phyloP scores from a whole-genome alignment of 1,140 invertebrate species.

The Tribolium madens region DNA sequence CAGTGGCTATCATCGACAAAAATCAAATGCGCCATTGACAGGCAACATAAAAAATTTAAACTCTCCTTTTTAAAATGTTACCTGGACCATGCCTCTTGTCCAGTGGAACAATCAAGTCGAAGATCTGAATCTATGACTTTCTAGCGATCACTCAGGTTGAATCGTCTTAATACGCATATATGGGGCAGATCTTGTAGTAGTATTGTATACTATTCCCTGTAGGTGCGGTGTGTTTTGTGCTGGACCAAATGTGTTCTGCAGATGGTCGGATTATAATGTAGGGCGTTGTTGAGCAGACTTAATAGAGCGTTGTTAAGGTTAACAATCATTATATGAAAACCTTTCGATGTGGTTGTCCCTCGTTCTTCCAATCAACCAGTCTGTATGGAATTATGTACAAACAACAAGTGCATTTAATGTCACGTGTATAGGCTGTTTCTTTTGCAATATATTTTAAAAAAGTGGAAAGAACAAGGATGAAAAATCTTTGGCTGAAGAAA shows the following conservation, averaged over 20 bases:
- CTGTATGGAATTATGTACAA: slow-evolving; percentile 47
- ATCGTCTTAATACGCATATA: slow-evolving; percentile 50
- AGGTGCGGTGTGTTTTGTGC: slow-evolving; percentile 47
- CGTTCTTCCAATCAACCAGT: slow-evolving; percentile 46
- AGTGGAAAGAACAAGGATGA: slow-evolving; percentile 9
- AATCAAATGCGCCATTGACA: slow-evolving; percentile 28
- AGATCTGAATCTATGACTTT: slow-evolving; percentile 6
- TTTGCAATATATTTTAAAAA: not conserved
- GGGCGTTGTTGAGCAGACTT: not conserved
- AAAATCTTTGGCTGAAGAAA: not conserved
- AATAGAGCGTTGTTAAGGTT: slow-evolving; percentile 54
- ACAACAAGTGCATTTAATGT: slow-evolving; percentile 38
- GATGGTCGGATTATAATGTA: not conserved
- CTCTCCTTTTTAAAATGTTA: slow-evolving; percentile 55
- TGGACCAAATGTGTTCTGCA: slow-evolving; percentile 36
- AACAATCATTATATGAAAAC: slow-evolving; percentile 58
- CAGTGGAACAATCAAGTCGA: slow-evolving; percentile 39
- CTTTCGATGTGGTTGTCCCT: slow-evolving; percentile 52
- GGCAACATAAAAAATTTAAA: slow-evolving; percentile 42
- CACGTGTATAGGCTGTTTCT: slow-evolving; percentile 21
- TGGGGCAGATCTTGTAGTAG: slow-evolving; percentile 47
- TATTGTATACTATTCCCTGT: slow-evolving; percentile 54
- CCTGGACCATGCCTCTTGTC: slow-evolving; percentile 52
- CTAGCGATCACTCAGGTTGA: slow-evolving; percentile 25
- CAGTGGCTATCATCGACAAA: not conserved